Base-by-base conservation (phyloP, 2,113 vertebrate species). In the Lepisosteus osseus region DNA sequence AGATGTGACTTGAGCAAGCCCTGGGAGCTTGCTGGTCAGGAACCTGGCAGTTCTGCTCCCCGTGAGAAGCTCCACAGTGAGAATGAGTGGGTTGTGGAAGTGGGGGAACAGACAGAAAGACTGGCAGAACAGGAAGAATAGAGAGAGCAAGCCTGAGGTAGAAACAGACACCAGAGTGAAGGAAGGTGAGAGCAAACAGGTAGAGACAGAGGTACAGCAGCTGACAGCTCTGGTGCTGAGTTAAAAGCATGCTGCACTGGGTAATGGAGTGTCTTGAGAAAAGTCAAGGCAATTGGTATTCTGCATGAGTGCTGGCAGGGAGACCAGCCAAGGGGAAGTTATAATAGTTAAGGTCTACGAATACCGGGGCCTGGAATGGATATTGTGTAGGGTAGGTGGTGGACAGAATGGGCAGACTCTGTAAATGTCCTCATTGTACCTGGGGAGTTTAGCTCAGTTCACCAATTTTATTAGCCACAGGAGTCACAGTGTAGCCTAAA, bases 171-270 rank as follows among this genome's bases (percentile, higher is more conserved):
- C 17, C 8, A 57, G 64, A 40, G 15, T 17, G 3, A 29, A 14
- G 47, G 55, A 44, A 12, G 40, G 51, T 43, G 40, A 42, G 29
- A 65, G 5, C 12, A 66, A 51, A 13, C 45, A n/a, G 65, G 44
- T 3, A 68, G 40, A 29, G 54, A 5, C 14, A 7, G 44, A 51
- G n/a, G 6, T 9, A 9, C 15, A 63, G 61, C 29, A 55, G 68
- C 68, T 43, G 41, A 63, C 64, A 74, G 67, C 72, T 74, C 64
- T 17, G 61, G 59, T 65, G 69, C 15, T 41, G n/a, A 4, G 68
- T 62, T 17, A 43, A 70, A 54, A 74, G 69, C 65, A 45, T 40
- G 64, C 74, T 55, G 44, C 68, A 55, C 54, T 67, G 65, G 5
- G 29, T 29, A 29, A 29, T 29, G 29, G 29, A 29, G 29, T 29